Base-by-base conservation (phyloP, 2,888 invertebrate species). In the Scaptomyza tumidula region DNA sequence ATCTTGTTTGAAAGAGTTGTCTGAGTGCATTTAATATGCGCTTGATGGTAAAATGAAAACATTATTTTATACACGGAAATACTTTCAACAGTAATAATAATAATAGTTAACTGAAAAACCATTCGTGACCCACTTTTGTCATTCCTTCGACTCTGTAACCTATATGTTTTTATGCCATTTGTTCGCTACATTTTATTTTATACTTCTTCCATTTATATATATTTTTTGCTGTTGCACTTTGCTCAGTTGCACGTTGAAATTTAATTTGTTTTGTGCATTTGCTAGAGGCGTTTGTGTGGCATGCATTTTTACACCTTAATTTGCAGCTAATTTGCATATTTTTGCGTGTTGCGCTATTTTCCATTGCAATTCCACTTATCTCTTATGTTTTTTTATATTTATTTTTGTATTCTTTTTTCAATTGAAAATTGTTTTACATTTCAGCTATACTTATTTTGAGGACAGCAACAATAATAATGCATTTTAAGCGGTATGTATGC, bases 271-370 rank as follows among this genome's bases (percentile, higher is more conserved):
- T 75, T 78, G 59, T 75, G 71, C 79, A 76, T 73, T 80, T 77
- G 67, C 77, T 58, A 65, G 79, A 83, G 85, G 76, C 75, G 79
- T 85, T 77, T 78, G 77, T 81, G 73, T 80, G 83, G 79, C 83
- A 77, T 87, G 82, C 77, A 83, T 83, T 82, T 79, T 87, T 83
- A 71, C 86, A 87, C 83, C 88, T 87, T 79, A 83, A 82, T 87
- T 79, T 83, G 85, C 62, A 66, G 88, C 80, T 82, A 85, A 83
- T 83, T 87, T 87, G 77, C 80, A 83, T 82, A 71, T 72, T 64
- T 67, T 71, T 60, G 71, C 70, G 64, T 78, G 76, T 62, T 83
- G 80, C 62, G 59, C 74, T 70, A 58, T 3, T 77, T 77, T 64
- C 68, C 59, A 49, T 63, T 63, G 56, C 64, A 73, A 64, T 60